Evolutionary conservation across 2,888 invertebrate species (phyloP).

Genomic region (Serripes groenlandicus): DNA sequence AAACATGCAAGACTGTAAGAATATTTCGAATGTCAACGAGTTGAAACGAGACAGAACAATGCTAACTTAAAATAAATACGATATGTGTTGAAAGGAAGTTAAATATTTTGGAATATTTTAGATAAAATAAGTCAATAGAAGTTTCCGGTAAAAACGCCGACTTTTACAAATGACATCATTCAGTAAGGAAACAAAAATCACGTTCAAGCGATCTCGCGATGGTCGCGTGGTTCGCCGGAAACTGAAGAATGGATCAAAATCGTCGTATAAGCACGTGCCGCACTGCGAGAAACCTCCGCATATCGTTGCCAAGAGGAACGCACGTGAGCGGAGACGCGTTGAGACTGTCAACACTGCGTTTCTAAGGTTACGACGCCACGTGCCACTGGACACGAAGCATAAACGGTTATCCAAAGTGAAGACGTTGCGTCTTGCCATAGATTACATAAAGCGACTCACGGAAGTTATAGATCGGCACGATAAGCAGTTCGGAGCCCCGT

Average conservation of each 20-base stretch:
- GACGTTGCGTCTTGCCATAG: conserved; percentile 89
- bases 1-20: too few species aligned
- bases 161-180: conserved; percentile 62
- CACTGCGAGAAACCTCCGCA: conserved; percentile 89
- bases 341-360: conserved; percentile 90
- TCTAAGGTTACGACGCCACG: conserved; percentile 88
- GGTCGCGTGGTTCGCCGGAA: conserved; percentile 43
- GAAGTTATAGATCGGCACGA: conserved; percentile 85
- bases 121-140: too few species aligned
- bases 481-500: conserved; percentile 58
- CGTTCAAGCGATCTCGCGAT: conserved; percentile 38
- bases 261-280: conserved; percentile 83
- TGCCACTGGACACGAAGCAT: conserved; percentile 88
- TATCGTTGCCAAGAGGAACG: conserved; percentile 89
- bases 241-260: conserved; percentile 57
- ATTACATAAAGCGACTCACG: conserved; percentile 89
- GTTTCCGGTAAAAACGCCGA: too few species aligned
- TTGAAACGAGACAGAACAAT: too few species aligned
- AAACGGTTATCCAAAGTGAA: conserved; percentile 89
- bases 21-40: too few species aligned
- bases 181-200: conserved; percentile 32
- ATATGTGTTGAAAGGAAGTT: too few species aligned
- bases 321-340: conserved; percentile 89
- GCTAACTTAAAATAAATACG: too few species aligned
- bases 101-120: too few species aligned